Conservation (phyloP, 2,113 vertebrate genomes). For the Lichenostomus cassidix region DNA sequence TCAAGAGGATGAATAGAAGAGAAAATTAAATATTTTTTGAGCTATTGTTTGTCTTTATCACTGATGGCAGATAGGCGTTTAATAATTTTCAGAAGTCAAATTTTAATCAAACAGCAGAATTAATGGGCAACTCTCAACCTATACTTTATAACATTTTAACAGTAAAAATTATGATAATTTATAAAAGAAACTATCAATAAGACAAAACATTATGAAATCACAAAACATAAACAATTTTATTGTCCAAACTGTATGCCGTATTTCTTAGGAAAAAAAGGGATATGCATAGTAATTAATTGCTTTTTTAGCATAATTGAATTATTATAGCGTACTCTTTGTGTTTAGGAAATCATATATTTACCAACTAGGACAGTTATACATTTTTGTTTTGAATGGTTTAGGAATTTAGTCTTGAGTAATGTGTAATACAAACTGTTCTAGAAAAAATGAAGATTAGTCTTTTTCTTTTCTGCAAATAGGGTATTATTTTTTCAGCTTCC, state of each 20-base stretch:
- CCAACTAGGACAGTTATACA: not conserved
- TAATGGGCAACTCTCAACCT: not conserved
- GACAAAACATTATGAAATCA: not conserved
- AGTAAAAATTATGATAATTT: not conserved
- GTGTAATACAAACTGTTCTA: not conserved
- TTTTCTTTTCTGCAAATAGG: not conserved
- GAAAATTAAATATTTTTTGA: not conserved
- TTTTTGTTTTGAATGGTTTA: not conserved
- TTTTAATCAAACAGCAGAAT: not conserved
- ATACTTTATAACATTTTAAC: not conserved
- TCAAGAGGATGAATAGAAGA: not conserved
- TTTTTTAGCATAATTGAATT: not conserved
- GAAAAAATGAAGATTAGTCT: not conserved
- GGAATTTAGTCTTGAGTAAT: not conserved
- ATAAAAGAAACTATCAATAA: not conserved
- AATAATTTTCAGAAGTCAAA: not conserved
- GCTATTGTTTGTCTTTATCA: not conserved
- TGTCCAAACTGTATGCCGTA: not conserved
- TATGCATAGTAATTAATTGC: not conserved
- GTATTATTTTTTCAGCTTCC: not conserved
- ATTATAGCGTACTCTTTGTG: not conserved
- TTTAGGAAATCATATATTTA: not conserved
- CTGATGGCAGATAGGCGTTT: not conserved
- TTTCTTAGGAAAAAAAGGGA: not conserved
- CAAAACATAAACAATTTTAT: not conserved